Conservation (phyloP, 2,113 vertebrate species). For the Maccullochella peelii region DNA sequence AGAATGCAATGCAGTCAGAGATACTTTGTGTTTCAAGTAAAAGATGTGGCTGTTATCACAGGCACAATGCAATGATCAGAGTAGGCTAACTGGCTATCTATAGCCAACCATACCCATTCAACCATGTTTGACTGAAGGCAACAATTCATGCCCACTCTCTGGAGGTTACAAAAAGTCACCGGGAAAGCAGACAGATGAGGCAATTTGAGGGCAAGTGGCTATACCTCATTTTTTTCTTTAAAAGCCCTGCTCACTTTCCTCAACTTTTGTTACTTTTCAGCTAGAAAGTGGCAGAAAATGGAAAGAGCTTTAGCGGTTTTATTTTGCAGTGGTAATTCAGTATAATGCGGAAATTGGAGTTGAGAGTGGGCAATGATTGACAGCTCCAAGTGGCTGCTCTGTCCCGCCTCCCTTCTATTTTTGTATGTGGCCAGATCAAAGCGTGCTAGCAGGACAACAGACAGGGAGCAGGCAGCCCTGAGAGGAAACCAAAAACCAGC, state of each 20-base stretch:
- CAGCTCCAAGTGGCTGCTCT: constrained; percentile 70
- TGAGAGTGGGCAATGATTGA: constrained; percentile 58
- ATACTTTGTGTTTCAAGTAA: neutral
- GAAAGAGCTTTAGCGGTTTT: neutral
- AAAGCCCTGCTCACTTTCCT: neutral
- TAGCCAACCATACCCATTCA: neutral
- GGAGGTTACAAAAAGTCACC: neutral
- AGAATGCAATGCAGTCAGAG: neutral
- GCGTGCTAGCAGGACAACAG: constrained; percentile 45
- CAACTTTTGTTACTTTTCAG: neutral
- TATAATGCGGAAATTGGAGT: constrained; percentile 13
- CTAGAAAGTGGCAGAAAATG: neutral
- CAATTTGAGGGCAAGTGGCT: neutral
- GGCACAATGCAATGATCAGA: neutral
- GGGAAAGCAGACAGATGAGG: neutral
- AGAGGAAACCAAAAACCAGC: too few relatives aligned
- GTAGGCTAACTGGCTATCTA: neutral
- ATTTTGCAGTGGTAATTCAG: neutral
- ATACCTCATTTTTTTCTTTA: neutral
- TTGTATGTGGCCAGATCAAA: constrained; percentile 61
- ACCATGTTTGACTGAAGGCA: neutral
- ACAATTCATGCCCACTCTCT: neutral
- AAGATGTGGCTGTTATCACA: neutral
- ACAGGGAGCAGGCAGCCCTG: constrained; percentile 17
- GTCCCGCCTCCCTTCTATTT: constrained; percentile 67